Conservation (phyloP, 2,888 invertebrate genomes). For the Caenorhabditis wallacei region DNA sequence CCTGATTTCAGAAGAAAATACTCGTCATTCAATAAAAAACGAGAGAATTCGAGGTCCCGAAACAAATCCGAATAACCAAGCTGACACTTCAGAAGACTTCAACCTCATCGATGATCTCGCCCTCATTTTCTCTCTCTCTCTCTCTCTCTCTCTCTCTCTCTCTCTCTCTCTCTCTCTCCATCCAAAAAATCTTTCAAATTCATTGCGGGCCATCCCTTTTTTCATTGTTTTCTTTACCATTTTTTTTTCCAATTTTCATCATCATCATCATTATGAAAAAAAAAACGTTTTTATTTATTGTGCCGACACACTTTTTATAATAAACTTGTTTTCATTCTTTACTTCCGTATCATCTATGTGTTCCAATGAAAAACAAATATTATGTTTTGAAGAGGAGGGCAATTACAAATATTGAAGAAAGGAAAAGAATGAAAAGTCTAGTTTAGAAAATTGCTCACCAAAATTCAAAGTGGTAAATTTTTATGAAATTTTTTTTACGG, state of each 20-base stretch:
- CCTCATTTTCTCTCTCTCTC: background rate
- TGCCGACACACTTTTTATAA: slow-evolving; percentile 29
- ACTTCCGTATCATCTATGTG: background rate
- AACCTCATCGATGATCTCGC: slow-evolving; percentile 27
- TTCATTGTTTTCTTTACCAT: slow-evolving; percentile 23
- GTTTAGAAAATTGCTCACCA: no score
- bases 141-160: background rate
- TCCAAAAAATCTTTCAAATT: slow-evolving; percentile 26
- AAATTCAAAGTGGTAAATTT: no score
- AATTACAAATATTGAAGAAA: no score
- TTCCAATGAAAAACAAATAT: no score
- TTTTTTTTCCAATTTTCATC: slow-evolving; percentile 12
- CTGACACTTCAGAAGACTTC: slow-evolving; percentile 7
- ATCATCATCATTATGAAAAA: background rate
- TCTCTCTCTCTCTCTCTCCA: slow-evolving; percentile 8
- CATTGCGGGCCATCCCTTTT: slow-evolving; percentile 27
- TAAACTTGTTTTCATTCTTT: slow-evolving; percentile 47
- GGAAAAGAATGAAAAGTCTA: no score
- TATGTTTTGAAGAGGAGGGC: no score
- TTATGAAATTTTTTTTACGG: no score
- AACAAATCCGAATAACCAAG: slow-evolving; percentile 62
- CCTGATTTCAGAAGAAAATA: slow-evolving; percentile 58
- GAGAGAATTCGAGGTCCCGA: slow-evolving; percentile 65
- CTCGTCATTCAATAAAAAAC: slow-evolving; percentile 68
- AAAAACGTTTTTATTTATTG: slow-evolving; percentile 43